A percentile compares a stretch with the other conserved stretches of the same genome.
Conservation (phyloP, 2,888 invertebrate genomes). For the Napeogenes sylphis region DNA sequence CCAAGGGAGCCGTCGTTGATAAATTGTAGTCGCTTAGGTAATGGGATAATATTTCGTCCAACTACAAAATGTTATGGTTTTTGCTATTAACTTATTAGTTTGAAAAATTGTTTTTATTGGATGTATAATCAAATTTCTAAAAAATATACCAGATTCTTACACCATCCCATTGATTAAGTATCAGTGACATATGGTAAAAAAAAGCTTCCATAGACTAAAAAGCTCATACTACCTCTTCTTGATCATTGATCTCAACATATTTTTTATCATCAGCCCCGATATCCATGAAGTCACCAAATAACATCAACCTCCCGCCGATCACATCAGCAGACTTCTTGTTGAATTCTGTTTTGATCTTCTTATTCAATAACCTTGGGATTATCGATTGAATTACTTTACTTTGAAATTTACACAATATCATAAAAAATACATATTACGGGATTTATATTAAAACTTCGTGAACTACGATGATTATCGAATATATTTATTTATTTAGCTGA, state of each 20-base stretch:
- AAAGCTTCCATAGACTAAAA: no score
- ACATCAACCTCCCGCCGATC: constrained; percentile 72
- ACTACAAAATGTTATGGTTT: constrained; percentile 43
- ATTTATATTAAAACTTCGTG: no score
- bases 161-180: no score
- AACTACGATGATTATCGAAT: no score
- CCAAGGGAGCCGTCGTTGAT: constrained; percentile 84
- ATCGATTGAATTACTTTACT: no score
- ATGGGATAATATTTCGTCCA: constrained; percentile 71
- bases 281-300: constrained; percentile 84
- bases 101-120: not conserved
- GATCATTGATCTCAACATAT: constrained; percentile 81
- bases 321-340: constrained; percentile 67
- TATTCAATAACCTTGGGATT: constrained; percentile 46
- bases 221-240: constrained; percentile 68
- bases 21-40: constrained; percentile 88
- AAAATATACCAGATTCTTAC: no score
- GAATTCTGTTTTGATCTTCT: constrained; percentile 78
- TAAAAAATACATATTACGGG: no score
- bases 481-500: no score
- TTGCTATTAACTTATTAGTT: not conserved
- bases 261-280: constrained; percentile 72
- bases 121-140: no score
- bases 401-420: no score
- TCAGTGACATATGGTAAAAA: no score